These are phyloP conservation scores for Lasioglossum leucozonium DNA, from an alignment of 2,888 invertebrate species.

Conservation along the genomic window DNA sequence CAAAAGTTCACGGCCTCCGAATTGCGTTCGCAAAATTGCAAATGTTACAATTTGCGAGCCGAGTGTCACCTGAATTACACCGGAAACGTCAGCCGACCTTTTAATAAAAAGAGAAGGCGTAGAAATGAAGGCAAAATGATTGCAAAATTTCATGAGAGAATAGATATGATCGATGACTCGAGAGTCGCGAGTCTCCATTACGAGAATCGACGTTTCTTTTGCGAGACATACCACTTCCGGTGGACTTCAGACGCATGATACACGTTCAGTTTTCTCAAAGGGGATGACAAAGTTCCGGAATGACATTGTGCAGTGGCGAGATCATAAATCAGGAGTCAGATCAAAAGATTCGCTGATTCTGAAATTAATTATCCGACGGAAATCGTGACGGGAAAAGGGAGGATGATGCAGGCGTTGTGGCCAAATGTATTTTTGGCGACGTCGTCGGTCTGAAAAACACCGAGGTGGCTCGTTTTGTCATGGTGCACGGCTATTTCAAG, in stretches of 20 bases:
- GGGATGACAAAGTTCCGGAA: background rate
- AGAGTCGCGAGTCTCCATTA: background rate
- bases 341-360: slow-evolving; percentile 13
- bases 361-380: slow-evolving; percentile 58
- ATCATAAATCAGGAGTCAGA: slow-evolving; percentile 8
- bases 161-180: background rate
- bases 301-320: background rate
- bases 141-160: background rate
- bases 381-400: slow-evolving; percentile 30
- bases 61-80: background rate
- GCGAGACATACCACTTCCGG: background rate
- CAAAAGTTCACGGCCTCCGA: background rate
- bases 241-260: background rate
- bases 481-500: slow-evolving; percentile 33
- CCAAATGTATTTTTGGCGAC: slow-evolving; percentile 66
- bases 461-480: slow-evolving; percentile 31
- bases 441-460: slow-evolving; percentile 17
- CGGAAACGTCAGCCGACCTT: background rate
- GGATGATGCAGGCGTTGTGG: slow-evolving; percentile 49
- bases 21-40: background rate
- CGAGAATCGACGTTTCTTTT: background rate
- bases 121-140: background rate
- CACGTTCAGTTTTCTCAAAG: background rate
- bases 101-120: background rate
- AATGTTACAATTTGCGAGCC: background rate